Base-by-base conservation (phyloP, 2,797 vertebrate genomes). In the Pelodytes ibericus region DNA sequence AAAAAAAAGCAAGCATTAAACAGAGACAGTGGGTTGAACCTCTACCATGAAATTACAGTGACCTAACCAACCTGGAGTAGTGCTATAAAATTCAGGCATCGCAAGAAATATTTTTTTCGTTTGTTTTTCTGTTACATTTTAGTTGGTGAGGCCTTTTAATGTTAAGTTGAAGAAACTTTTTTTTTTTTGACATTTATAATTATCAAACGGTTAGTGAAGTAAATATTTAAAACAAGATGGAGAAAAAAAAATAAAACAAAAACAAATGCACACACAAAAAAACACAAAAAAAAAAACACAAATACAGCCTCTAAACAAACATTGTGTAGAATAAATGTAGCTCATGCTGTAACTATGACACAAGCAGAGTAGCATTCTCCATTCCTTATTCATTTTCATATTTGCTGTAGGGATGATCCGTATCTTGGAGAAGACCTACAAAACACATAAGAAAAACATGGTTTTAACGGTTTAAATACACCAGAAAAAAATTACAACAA, bases 341-440 rank as follows among this genome's bases (percentile, higher is more conserved):
- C 27, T 25, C 72, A 74, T 74, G 62, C 62, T 30, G n/a, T 36
- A 58, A 49, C 36, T 57, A 49, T 25, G 25, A 30, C 5, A 20
- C 27, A 30, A 16, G 31, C 61, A 15, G 25, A 18, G 30, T 27
- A 7, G 16, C 31, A 30, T 57, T 6, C 27, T 61, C 39, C 18
- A 39, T 11, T 13, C 44, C 13, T 92, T 83, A 96, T 66, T 95
- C 93, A 51, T 95, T 96, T 83, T 97, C 94, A 81, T 93, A 96
- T 91, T 93, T 94, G 89, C 91, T 95, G 87, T 95, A 94, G 0
- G 93, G 93, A 80, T 95, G 94, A 88, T 95, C 95, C 65, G 93
- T 89, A 85, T 96, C 94, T 10, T 87, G 86, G 1, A 96, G 85
- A 79, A 96, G 93, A 83, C 93, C 95, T 97, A 87, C 26, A 87